Percentiles rank a stretch among this genome's conserved stretches.
Conservation (phyloP, 2,888 invertebrate species). For the Lingula anatina region DNA sequence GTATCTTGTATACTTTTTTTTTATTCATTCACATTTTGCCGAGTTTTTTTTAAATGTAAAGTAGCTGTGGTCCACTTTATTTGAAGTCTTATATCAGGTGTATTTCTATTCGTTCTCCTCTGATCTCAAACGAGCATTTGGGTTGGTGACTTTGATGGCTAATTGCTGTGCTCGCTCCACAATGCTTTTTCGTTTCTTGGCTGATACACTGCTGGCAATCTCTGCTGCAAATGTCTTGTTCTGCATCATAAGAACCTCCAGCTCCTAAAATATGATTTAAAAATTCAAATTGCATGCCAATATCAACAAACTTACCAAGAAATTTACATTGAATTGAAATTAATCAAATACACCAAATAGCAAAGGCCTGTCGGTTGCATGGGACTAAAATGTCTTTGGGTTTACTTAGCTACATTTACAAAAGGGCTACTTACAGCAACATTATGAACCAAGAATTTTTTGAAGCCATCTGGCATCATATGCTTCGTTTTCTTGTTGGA, state of each 20-base stretch:
- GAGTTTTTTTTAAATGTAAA: too few species aligned
- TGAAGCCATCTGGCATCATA: slow-evolving; percentile 96
- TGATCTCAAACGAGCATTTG: slow-evolving; percentile 90
- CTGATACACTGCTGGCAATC: slow-evolving; percentile 94
- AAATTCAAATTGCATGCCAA: not conserved
- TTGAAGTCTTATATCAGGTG: too few species aligned
- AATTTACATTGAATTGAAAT: not conserved
- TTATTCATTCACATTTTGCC: too few species aligned
- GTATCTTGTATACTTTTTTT: too few species aligned
- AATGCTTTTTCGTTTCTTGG: slow-evolving; percentile 93
- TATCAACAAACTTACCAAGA: not conserved
- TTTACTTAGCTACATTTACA: too few species aligned
- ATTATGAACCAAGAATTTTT: slow-evolving; percentile 89
- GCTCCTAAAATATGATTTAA: slow-evolving; percentile 62
- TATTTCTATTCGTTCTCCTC: slow-evolving; percentile 92
- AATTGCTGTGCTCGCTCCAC: slow-evolving; percentile 96
- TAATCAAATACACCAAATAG: too few species aligned
- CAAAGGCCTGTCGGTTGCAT: too few species aligned
- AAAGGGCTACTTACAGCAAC: slow-evolving; percentile 70
- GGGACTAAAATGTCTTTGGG: too few species aligned
- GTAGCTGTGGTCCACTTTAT: too few species aligned
- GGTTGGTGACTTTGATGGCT: slow-evolving; percentile 92
- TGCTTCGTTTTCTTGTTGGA: slow-evolving; percentile 90
- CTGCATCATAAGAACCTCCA: slow-evolving; percentile 98
- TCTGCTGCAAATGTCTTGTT: slow-evolving; percentile 96